Conservation (phyloP, 2,113 vertebrate genomes). For the Cairina moschata region DNA sequence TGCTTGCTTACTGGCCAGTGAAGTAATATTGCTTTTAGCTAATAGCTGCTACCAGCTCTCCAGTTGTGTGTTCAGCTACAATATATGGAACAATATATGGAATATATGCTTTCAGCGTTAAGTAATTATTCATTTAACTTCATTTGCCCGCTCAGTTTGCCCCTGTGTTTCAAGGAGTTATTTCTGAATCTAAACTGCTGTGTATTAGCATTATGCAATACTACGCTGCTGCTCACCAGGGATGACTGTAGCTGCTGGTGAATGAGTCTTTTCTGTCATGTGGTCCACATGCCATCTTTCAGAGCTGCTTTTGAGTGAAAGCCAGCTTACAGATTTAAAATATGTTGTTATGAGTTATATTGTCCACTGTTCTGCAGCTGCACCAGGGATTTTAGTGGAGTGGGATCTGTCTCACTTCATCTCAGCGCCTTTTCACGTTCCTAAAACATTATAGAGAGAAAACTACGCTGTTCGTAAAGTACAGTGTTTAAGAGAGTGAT, state of each 20-base stretch:
- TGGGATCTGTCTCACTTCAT: not conserved
- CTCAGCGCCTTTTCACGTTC: not conserved
- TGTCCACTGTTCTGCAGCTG: not conserved
- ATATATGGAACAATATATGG: not conserved
- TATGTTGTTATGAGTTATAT: not conserved
- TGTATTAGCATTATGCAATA: not conserved
- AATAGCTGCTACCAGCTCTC: not conserved
- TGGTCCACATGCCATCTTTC: not conserved
- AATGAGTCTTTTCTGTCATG: not conserved
- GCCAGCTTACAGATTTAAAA: not conserved
- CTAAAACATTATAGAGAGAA: not conserved
- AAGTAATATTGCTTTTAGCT: not conserved
- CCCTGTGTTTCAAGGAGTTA: not conserved
- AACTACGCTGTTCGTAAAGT: not conserved
- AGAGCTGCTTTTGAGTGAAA: not conserved
- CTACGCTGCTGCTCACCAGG: not conserved
- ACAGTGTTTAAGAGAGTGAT: not conserved
- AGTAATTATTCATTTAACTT: slow-evolving; percentile 3
- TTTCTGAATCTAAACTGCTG: not conserved
- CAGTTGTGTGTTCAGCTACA: not conserved
- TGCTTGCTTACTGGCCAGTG: not conserved
- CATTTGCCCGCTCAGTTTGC: not conserved
- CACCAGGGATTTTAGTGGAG: not conserved
- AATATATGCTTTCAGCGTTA: not conserved
- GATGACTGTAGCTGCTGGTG: not conserved